Conservation (phyloP, 2,888 invertebrate species). For the Diaperis boleti region DNA sequence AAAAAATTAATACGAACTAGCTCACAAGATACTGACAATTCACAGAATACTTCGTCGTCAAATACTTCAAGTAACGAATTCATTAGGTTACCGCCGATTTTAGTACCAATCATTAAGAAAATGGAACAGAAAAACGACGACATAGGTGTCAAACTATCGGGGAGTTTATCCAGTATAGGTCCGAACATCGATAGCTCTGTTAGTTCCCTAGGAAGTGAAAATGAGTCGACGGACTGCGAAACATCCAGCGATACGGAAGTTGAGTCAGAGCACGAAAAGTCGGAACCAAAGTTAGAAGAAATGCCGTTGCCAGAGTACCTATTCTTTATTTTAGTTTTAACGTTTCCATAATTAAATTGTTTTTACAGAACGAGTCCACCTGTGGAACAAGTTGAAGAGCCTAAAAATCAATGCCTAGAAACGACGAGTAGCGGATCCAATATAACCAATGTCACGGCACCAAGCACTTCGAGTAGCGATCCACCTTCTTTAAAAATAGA, state of each 20-base stretch:
- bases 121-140: slow-evolving; percentile 66
- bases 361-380: slow-evolving; percentile 2
- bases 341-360: background rate
- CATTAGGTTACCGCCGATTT: slow-evolving; percentile 77
- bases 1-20: slow-evolving; percentile 66
- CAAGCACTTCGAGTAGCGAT: slow-evolving; percentile 48
- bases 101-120: slow-evolving; percentile 77
- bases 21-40: slow-evolving; percentile 74
- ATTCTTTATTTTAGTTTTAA: too few relatives aligned
- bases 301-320: slow-evolving; percentile 11
- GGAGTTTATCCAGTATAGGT: slow-evolving; percentile 78
- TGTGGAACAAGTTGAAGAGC: slow-evolving; percentile 8
- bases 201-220: slow-evolving; percentile 65
- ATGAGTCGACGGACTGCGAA: slow-evolving; percentile 64
- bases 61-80: slow-evolving; percentile 68
- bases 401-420: slow-evolving; percentile 12
- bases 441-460: slow-evolving; percentile 47
- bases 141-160: slow-evolving; percentile 63
- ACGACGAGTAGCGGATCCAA: slow-evolving; percentile 36
- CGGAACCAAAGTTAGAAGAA: slow-evolving; percentile 62
- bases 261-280: slow-evolving; percentile 54
- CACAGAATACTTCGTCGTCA: slow-evolving; percentile 72
- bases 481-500: slow-evolving; percentile 43
- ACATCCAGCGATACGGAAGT: slow-evolving; percentile 41
- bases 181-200: slow-evolving; percentile 75